Evolutionary conservation across 2,113 vertebrate genomes (phyloP).

Genomic region (Antechinus stuartii): DNA sequence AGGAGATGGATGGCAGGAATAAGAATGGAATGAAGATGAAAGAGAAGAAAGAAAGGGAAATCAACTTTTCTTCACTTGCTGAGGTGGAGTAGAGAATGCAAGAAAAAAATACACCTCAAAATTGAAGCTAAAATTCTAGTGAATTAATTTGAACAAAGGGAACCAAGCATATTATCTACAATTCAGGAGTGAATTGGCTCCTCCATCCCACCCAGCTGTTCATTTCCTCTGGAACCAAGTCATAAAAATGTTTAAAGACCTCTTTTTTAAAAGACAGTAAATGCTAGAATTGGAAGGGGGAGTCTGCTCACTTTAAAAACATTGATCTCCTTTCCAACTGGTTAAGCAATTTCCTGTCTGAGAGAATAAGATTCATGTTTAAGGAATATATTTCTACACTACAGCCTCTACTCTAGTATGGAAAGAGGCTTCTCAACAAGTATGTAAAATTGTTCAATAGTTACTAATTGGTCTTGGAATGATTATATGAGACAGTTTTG

Average conservation of each 20-base stretch:
- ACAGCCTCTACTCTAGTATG: conserved; percentile 34
- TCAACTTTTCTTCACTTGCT: background rate
- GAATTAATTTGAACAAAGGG: conserved; percentile 14
- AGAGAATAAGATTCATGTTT: conserved; percentile 50
- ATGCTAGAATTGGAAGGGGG: background rate
- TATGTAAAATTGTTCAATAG: conserved; percentile 40
- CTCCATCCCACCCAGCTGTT: background rate
- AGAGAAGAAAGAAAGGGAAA: background rate
- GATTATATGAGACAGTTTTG: background rate
- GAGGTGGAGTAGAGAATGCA: background rate
- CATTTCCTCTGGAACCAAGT: background rate
- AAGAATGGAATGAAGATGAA: background rate
- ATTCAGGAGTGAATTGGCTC: background rate
- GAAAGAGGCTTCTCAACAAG: conserved; percentile 61
- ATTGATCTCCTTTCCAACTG: conserved; percentile 48
- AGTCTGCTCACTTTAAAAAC: conserved; percentile 56
- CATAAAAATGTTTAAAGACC: conserved; percentile 41
- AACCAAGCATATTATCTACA: conserved; percentile 6
- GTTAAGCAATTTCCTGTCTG: conserved; percentile 58
- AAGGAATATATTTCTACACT: conserved; percentile 44
- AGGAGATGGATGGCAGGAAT: background rate
- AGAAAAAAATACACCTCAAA: background rate
- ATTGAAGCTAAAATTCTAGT: background rate
- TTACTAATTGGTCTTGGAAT: background rate
- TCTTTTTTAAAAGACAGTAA: conserved; percentile 16